These are phyloP conservation scores for Neomicropteryx cornuta DNA, from an alignment of 1,140 invertebrate genomes.

Conservation along the genomic window DNA sequence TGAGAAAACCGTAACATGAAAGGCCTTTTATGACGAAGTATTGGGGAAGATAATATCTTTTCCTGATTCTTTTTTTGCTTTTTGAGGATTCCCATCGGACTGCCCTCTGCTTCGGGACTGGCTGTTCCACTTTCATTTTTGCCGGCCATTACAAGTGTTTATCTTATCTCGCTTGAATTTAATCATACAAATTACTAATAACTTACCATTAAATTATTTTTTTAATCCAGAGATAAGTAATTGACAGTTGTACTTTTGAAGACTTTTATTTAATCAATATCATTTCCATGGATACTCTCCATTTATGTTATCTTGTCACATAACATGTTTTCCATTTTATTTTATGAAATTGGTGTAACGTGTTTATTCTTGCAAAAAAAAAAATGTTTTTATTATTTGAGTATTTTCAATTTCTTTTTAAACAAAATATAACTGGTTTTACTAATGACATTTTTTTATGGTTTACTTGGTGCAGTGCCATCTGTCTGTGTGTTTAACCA, in stretches of 20 bases:
- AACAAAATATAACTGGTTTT: no score
- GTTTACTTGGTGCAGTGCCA: no score
- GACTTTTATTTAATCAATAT: slow-evolving; percentile 24
- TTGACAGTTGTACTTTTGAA: slow-evolving; percentile 5
- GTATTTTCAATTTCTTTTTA: no score
- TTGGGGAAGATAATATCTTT: not conserved
- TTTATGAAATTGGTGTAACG: not conserved
- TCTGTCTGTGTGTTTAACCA: no score
- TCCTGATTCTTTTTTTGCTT: slow-evolving; percentile 8
- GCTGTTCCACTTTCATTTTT: not conserved
- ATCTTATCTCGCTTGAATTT: slow-evolving; percentile 1
- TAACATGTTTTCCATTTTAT: not conserved
- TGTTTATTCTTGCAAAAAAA: no score
- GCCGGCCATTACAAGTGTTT: not conserved
- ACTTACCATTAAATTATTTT: slow-evolving; percentile 10
- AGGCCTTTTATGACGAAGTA: slow-evolving; percentile 16
- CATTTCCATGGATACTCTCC: slow-evolving; percentile 6
- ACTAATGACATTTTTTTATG: no score
- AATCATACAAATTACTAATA: slow-evolving; percentile 4
- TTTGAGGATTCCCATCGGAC: slow-evolving; percentile 5
- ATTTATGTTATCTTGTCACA: slow-evolving; percentile 1
- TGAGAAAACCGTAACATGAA: slow-evolving; percentile 27
- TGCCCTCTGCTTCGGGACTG: slow-evolving; percentile 3
- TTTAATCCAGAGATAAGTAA: slow-evolving; percentile 12
- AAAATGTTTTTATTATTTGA: no score